A percentile compares a stretch with the other conserved stretches of the same genome.
Evolutionary conservation across 1,140 invertebrate species (phyloP).

Genomic region (Drosophila elegans): DNA sequence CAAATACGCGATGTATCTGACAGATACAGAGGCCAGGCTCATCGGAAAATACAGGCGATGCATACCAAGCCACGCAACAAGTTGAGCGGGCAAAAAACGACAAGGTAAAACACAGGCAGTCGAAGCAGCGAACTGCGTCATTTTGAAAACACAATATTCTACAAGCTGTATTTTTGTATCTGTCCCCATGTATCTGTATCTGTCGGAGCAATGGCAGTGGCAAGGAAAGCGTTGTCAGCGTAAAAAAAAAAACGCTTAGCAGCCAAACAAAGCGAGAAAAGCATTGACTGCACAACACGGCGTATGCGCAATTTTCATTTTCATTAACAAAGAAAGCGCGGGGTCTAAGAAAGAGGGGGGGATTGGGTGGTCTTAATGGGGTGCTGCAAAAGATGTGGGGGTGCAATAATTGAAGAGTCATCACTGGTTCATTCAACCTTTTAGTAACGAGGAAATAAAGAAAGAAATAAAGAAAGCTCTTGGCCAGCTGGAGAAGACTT

Average conservation of each 20-base stretch:
- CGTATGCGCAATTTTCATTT: constrained; percentile 79
- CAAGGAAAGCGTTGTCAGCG: constrained; percentile 37
- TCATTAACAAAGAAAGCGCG: constrained; percentile 58
- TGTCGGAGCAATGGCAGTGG: constrained; percentile 12
- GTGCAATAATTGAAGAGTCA: constrained; percentile 69
- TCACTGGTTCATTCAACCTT: constrained; percentile 60
- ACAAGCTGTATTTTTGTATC: constrained; percentile 32
- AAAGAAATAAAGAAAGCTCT: constrained; percentile 29
- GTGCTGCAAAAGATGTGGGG: constrained; percentile 27
- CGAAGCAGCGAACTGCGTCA: constrained; percentile 70
- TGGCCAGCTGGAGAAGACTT: constrained; percentile 26
- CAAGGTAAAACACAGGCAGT: constrained; percentile 29
- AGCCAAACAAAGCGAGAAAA: constrained; percentile 55
- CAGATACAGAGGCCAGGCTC: constrained; percentile 55
- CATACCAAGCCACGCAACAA: constrained; percentile 70
- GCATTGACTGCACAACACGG: constrained; percentile 54
- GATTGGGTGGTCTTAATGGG: neutral
- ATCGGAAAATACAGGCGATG: constrained; percentile 38
- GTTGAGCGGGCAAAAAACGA: constrained; percentile 47
- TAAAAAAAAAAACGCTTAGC: constrained; percentile 66
- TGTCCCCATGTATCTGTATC: constrained; percentile 28
- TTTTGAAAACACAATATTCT: constrained; percentile 56
- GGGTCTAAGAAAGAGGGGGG: constrained; percentile 5
- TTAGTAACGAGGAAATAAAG: constrained; percentile 21
- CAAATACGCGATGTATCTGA: constrained; percentile 53